phyloP scores from a whole-genome alignment of 2,888 invertebrate genomes.

The Drosophila birchii region DNA sequence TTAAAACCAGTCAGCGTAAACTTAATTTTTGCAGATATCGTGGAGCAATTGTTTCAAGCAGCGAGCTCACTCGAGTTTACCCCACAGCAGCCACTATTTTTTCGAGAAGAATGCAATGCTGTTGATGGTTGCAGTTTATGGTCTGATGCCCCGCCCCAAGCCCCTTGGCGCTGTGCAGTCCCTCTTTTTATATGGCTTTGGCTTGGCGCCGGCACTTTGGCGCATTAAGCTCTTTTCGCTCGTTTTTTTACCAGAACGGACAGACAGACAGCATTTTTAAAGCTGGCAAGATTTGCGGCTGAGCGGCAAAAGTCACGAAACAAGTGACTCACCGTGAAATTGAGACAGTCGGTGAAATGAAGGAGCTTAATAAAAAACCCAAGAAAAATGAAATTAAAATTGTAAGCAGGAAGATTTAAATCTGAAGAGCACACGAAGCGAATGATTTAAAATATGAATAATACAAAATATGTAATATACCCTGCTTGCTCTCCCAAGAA shows the following conservation, averaged over 20 bases:
- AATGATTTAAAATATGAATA: slow-evolving; percentile 15
- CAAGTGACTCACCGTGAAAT: slow-evolving; percentile 46
- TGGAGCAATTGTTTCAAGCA: slow-evolving; percentile 58
- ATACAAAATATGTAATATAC: not conserved
- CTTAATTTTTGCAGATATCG: slow-evolving; percentile 72
- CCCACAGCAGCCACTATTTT: slow-evolving; percentile 42
- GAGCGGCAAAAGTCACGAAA: slow-evolving; percentile 54
- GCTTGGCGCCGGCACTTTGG: slow-evolving; percentile 38
- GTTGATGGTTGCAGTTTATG: slow-evolving; percentile 62
- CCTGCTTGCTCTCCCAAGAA: too few species aligned
- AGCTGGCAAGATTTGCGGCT: slow-evolving; percentile 62
- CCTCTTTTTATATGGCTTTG: slow-evolving; percentile 29
- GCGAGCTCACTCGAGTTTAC: slow-evolving; percentile 18
- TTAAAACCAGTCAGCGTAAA: slow-evolving; percentile 72
- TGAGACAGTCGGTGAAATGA: not conserved
- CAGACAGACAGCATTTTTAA: slow-evolving; percentile 56
- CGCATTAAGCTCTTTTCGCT: slow-evolving; percentile 47
- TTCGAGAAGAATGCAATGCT: slow-evolving; percentile 54
- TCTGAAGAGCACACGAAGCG: slow-evolving; percentile 26
- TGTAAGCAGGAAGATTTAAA: slow-evolving; percentile 14
- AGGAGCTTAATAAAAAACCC: slow-evolving; percentile 12
- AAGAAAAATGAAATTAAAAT: not conserved
- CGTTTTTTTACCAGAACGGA: slow-evolving; percentile 32
- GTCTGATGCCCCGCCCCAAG: slow-evolving; percentile 52
- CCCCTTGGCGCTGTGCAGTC: not conserved